These are phyloP conservation scores for Drosophila micromelanica DNA, from an alignment of 1,140 invertebrate genomes.

Conservation along the genomic window DNA sequence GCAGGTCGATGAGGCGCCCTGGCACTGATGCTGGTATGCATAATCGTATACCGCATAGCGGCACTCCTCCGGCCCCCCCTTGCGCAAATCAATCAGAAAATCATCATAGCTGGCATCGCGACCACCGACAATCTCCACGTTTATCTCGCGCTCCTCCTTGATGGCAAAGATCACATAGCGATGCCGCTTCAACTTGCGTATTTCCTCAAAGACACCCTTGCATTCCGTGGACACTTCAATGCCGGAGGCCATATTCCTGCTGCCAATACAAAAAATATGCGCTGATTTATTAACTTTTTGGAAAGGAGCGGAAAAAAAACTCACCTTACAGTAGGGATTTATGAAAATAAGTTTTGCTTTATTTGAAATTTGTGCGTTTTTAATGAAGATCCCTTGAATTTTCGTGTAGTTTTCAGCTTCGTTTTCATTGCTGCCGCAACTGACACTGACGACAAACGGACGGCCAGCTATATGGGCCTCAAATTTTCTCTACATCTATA, in stretches of 20 bases:
- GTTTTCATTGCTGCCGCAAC: neutral
- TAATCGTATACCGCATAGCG: conserved; percentile 62
- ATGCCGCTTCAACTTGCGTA: conserved; percentile 44
- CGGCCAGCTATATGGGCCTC: neutral
- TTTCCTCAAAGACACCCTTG: conserved; percentile 48
- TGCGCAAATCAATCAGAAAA: conserved; percentile 43
- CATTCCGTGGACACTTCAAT: conserved; percentile 43
- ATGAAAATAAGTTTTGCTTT: neutral
- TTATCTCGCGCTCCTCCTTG: conserved; percentile 32
- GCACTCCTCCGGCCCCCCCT: conserved; percentile 32
- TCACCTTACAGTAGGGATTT: neutral
- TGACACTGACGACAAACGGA: neutral
- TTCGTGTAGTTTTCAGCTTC: neutral
- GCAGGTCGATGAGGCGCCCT: conserved; percentile 26
- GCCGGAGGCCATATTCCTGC: conserved; percentile 46
- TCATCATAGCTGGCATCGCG: conserved; percentile 45
- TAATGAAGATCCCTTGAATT: neutral
- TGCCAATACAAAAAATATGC: too few relatives aligned
- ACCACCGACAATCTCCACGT: conserved; percentile 36
- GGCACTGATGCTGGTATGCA: conserved; percentile 44
- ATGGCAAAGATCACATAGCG: conserved; percentile 58
- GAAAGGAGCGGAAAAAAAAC: neutral
- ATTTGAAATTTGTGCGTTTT: conserved; percentile 1
- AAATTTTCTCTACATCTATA: neutral
- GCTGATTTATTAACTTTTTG: too few relatives aligned